phyloP scores from a whole-genome alignment of 2,113 vertebrate genomes.

The Alces alces region DNA sequence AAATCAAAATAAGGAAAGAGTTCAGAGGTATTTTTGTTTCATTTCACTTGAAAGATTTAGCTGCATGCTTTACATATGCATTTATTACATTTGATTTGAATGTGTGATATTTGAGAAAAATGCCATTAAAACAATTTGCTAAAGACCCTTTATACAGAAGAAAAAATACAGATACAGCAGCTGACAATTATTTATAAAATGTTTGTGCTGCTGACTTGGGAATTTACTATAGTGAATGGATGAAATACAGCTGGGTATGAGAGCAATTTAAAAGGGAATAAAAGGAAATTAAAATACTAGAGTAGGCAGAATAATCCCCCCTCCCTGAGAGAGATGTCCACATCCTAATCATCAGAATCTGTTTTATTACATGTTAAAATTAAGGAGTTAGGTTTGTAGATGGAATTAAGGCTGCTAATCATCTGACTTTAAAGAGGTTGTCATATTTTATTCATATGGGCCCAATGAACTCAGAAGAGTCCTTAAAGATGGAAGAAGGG shows the following conservation, averaged over 20 bases:
- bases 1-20: neutral
- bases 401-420: neutral
- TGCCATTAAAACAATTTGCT: neutral
- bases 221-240: neutral
- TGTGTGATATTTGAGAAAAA: neutral
- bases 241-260: neutral
- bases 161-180: neutral
- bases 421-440: neutral
- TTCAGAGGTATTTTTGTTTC: neutral
- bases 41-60: slow-evolving; percentile 2
- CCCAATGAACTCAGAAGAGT: neutral
- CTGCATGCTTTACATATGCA: neutral
- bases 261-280: neutral
- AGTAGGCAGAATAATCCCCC: neutral
- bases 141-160: neutral
- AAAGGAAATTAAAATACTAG: neutral
- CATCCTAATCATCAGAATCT: neutral
- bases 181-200: neutral
- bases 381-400: neutral
- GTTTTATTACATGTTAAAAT: neutral
- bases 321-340: neutral
- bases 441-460: neutral
- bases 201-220: neutral
- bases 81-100: neutral
- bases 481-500: neutral